Evolutionary conservation across 2,888 invertebrate species (phyloP).

Genomic region (Ichneumon xanthorius): DNA sequence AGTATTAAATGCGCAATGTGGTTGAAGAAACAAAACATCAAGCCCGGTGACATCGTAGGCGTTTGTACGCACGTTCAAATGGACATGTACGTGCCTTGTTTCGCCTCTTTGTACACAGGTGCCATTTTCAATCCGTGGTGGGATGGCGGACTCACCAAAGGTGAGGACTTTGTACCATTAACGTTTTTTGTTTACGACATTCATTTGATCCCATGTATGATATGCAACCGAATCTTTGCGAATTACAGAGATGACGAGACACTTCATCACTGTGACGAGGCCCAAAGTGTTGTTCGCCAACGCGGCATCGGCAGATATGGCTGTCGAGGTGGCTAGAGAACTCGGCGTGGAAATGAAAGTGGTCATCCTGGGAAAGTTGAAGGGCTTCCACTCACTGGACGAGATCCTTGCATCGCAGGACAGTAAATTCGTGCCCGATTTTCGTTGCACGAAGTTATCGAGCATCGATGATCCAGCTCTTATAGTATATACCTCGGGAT

Average conservation of each 20-base stretch:
- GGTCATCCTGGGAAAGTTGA: conserved; percentile 73
- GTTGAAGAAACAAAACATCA: conserved; percentile 75
- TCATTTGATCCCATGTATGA: background rate
- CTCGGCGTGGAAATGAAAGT: conserved; percentile 68
- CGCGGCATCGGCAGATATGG: conserved; percentile 44
- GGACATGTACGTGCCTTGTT: conserved; percentile 75
- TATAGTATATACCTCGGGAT: conserved; percentile 74
- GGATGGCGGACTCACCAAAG: conserved; percentile 69
- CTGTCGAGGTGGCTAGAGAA: conserved; percentile 67
- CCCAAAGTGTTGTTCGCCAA: conserved; percentile 78
- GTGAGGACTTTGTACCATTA: conserved; percentile 65
- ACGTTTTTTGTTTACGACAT: background rate
- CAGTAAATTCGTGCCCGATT: conserved; percentile 62
- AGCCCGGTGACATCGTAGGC: conserved; percentile 73
- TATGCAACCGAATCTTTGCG: too few relatives aligned
- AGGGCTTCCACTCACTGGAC: conserved; percentile 65
- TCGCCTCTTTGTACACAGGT: conserved; percentile 75
- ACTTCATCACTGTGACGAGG: conserved; percentile 71
- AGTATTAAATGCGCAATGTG: conserved; percentile 78
- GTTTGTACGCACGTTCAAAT: conserved; percentile 76
- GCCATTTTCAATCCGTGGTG: conserved; percentile 79
- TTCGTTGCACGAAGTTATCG: conserved; percentile 64
- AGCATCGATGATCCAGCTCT: conserved; percentile 67
- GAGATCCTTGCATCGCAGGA: conserved; percentile 69
- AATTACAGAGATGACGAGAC: conserved; percentile 72